These are phyloP conservation scores for Trichoplusia ni DNA, from an alignment of 1,140 invertebrate genomes.

Conservation along the genomic window DNA sequence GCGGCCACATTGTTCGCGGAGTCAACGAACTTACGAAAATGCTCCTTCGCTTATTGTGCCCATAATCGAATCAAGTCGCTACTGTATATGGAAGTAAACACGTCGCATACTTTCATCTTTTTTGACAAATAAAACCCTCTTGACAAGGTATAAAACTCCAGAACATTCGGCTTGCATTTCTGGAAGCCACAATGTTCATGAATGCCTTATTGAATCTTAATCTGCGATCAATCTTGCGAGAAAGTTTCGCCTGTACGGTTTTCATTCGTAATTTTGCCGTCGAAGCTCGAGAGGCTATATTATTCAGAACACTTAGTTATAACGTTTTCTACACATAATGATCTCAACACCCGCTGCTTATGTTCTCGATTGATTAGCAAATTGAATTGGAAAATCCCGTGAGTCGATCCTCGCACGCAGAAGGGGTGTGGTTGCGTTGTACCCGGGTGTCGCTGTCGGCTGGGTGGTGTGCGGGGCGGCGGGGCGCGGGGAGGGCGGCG, in stretches of 20 bases:
- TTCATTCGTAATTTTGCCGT: conserved; percentile 1
- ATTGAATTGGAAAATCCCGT: conserved; percentile 80
- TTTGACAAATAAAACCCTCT: conserved; percentile 56
- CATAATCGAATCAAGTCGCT: conserved; percentile 73
- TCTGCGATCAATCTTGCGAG: conserved; percentile 27
- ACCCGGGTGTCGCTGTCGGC: conserved; percentile 49
- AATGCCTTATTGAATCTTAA: conserved; percentile 23
- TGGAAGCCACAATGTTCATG: conserved; percentile 19
- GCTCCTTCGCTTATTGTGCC: conserved; percentile 74
- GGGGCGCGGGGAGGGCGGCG: conserved; percentile 37
- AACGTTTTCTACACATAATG: conserved; percentile 35
- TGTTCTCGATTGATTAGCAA: conserved; percentile 62
- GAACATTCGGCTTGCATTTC: conserved; percentile 26
- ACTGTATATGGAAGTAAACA: conserved; percentile 70
- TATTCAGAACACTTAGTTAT: conserved; percentile 21
- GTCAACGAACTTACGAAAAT: conserved; percentile 80
- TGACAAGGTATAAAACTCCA: conserved; percentile 43
- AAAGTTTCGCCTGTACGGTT: conserved; percentile 6
- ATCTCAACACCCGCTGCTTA: conserved; percentile 31
- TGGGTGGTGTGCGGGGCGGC: conserved; percentile 35
- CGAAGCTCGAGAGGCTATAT: neutral
- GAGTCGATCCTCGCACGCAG: conserved; percentile 70
- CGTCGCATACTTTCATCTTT: conserved; percentile 59
- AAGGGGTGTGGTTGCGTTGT: conserved; percentile 75
- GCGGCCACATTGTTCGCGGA: conserved; percentile 72